Conservation (phyloP, 2,113 vertebrate species). For the Garra rufa region DNA sequence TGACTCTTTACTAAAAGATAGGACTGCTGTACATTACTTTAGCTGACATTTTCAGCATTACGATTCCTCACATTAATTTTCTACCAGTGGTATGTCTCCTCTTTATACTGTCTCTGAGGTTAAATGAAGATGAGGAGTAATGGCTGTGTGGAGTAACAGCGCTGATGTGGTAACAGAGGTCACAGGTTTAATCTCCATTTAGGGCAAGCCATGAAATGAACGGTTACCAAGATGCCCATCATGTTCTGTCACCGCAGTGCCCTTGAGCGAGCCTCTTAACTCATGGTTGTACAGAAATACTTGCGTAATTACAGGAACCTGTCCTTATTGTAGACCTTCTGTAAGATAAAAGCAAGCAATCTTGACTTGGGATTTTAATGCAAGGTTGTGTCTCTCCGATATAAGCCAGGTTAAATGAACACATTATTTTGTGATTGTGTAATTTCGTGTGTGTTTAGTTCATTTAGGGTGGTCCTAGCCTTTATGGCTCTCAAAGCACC, state of each 20-base stretch:
- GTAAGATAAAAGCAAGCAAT: conserved; percentile 41
- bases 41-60: conserved; percentile 20
- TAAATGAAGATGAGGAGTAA: conserved; percentile 16
- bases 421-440: conserved; percentile 28
- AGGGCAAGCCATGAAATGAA: conserved; percentile 16
- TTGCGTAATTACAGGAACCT: conserved; percentile 25
- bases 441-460: conserved; percentile 31
- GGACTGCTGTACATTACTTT: background rate
- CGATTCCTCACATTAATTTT: background rate
- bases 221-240: conserved; percentile 29
- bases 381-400: conserved; percentile 6
- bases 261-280: conserved; percentile 12
- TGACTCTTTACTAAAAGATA: background rate
- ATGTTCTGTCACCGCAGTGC: conserved; percentile 15
- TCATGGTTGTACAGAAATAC: conserved; percentile 36
- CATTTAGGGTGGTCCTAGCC: conserved; percentile 31
- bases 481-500: conserved; percentile 16
- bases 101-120: conserved; percentile 17
- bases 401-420: conserved; percentile 31
- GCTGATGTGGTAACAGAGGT: conserved; percentile 24
- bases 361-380: background rate
- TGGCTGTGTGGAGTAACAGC: background rate
- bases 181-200: conserved; percentile 29
- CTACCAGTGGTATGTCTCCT: background rate
- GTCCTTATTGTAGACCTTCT: conserved; percentile 21